Evolutionary conservation across 2,888 invertebrate genomes (phyloP), one percentile per base, ranked within the genome.

Genomic region (Meta bourneti): DNA sequence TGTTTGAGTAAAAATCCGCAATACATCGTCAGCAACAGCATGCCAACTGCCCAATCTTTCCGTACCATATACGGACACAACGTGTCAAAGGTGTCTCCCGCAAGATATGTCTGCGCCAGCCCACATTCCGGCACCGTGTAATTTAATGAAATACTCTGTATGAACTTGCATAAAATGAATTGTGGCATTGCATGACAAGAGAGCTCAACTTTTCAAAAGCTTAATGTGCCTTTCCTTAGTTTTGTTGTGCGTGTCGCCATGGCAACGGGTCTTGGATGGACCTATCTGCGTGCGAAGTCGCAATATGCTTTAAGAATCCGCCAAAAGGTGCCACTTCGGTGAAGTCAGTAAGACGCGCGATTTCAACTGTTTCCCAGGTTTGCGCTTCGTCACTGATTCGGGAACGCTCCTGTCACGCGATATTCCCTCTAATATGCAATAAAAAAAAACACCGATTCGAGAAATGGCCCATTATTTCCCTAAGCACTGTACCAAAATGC

Each of bases 221-320:
- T 48, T 61, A 85, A 85, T 77, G 75, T 20, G 34, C 72, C 70
- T 83, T 72, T 74, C 74, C 54, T 74, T 83, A 83, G 83, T 85
- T 85, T 85, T 85, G 85, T 85, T 85, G 54, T 85, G 85, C 48
- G n/a, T 16, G 85, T 85, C 51, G 19, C 85, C 83, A 48, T 61
- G 69, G 85, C 34, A 85, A 85, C 85, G 34, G 74, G 54, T 70
- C n/a, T 61, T 34, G 51, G 74, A 85, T 75, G 74, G 75, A 20
- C 34, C 49, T 34, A 52, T 61, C 72, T 85, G 85, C 85, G 85
- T 75, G 84, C 54, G 34, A 77, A 85, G 69, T 77, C 48, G 85
- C 75, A 77, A 77, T 85, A 85, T 83, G 71, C 72, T 51, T 61
- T 69, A 79, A 79, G 79, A 79, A 19, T 77, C 77, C 16, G 9